phyloP scores from a whole-genome alignment of 2,113 vertebrate species.

The Bujurquina vittata region DNA sequence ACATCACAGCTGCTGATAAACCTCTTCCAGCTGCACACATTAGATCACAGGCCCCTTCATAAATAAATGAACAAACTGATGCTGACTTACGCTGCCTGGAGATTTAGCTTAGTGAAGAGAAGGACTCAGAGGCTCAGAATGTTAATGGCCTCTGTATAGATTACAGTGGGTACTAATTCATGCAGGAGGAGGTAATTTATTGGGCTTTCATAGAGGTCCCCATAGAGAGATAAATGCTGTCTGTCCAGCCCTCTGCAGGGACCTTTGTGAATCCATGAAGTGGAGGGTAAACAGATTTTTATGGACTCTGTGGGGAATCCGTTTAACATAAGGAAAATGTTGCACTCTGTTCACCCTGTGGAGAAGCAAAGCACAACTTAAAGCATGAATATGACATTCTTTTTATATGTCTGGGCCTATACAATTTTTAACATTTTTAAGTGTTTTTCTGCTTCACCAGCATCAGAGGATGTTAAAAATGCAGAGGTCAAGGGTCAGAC shows the following conservation, averaged over 20 bases:
- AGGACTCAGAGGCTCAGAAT: conserved; percentile 30
- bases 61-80: conserved; percentile 50
- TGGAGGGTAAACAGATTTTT: conserved; percentile 58
- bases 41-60: conserved; percentile 23
- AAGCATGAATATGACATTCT: neutral
- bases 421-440: neutral
- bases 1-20: conserved; percentile 17
- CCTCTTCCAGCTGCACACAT: conserved; percentile 2
- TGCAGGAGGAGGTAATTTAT: conserved; percentile 71
- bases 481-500: neutral
- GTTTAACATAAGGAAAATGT: conserved; percentile 12
- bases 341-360: conserved; percentile 14
- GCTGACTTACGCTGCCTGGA: conserved; percentile 44
- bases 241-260: conserved; percentile 41
- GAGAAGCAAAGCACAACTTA: conserved; percentile 6
- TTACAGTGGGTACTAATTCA: conserved; percentile 71
- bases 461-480: neutral
- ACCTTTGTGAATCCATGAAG: conserved; percentile 66
- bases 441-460: neutral
- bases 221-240: conserved; percentile 67
- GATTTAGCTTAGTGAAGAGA: conserved; percentile 18
- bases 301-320: conserved; percentile 51
- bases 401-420: neutral
- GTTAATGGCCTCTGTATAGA: conserved; percentile 65
- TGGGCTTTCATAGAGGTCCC: conserved; percentile 63